phyloP scores from a whole-genome alignment of 2,797 vertebrate genomes.

The Argya squamiceps region DNA sequence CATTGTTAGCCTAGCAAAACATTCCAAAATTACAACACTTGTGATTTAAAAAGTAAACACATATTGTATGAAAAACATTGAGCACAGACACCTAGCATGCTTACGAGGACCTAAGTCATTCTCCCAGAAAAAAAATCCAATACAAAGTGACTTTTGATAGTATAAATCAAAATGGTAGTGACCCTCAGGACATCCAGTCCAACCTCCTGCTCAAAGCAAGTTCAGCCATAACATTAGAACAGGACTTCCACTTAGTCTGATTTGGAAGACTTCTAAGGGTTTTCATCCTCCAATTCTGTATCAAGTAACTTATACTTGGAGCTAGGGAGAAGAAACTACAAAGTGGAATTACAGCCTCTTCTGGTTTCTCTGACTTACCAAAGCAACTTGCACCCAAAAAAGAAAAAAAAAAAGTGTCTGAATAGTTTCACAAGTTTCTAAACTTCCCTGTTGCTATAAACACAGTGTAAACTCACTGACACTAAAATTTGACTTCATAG shows the following conservation, averaged over 20 bases:
- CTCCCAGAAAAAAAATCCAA: background rate
- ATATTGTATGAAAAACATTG: background rate
- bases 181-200: background rate
- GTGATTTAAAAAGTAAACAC: background rate
- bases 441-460: background rate
- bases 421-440: background rate
- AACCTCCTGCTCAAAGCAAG: background rate
- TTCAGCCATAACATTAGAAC: background rate
- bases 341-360: background rate
- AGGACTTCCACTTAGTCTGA: background rate
- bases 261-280: background rate
- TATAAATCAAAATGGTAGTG: background rate
- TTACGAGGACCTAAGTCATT: background rate
- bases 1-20: background rate
- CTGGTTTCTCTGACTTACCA: background rate
- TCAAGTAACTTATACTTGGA: background rate
- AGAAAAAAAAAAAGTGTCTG: background rate
- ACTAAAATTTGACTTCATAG: background rate
- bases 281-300: background rate
- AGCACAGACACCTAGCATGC: background rate
- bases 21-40: background rate
- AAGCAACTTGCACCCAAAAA: background rate
- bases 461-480: background rate
- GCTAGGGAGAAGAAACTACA: background rate
- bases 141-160: background rate